Evolutionary conservation across 2,888 invertebrate species (phyloP).

Genomic region (Noctua fimbriata): DNA sequence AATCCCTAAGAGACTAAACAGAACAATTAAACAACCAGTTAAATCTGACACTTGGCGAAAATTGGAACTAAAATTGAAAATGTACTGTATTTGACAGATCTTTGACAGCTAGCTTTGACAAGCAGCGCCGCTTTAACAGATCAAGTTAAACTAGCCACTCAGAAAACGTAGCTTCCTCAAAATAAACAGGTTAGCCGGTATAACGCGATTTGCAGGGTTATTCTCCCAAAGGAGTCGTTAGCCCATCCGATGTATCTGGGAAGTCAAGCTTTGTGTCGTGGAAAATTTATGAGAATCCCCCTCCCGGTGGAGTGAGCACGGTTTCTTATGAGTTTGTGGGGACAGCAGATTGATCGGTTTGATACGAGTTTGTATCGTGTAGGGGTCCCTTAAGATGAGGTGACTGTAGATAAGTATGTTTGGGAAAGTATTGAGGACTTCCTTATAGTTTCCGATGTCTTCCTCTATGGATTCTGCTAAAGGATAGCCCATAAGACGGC

Average conservation of each 20-base stretch:
- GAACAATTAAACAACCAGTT: neutral
- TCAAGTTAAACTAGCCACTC: constrained; percentile 22
- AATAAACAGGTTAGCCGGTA: constrained; percentile 48
- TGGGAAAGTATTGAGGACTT: constrained; percentile 23
- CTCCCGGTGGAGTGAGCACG: constrained; percentile 40
- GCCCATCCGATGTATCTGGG: constrained; percentile 55
- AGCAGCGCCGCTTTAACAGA: neutral
- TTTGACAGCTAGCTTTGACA: neutral
- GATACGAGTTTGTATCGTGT: constrained; percentile 41
- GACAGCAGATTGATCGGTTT: constrained; percentile 57
- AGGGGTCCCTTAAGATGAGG: constrained; percentile 35
- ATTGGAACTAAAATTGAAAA: neutral
- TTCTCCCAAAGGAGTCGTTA: constrained; percentile 66
- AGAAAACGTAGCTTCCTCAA: constrained; percentile 28
- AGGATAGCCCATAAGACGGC: neutral
- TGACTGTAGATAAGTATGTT: constrained; percentile 24
- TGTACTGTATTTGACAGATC: neutral
- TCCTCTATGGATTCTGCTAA: neutral
- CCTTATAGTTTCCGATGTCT: constrained; percentile 24
- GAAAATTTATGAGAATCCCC: constrained; percentile 63
- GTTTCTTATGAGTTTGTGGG: constrained; percentile 56
- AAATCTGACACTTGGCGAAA: constrained; percentile 4
- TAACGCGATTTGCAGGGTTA: constrained; percentile 62
- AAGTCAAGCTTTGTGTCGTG: constrained; percentile 60
- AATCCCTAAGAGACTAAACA: constrained; percentile 6